Evolutionary conservation across 2,888 invertebrate genomes (phyloP).

Genomic region (Chaetoderma sp.): DNA sequence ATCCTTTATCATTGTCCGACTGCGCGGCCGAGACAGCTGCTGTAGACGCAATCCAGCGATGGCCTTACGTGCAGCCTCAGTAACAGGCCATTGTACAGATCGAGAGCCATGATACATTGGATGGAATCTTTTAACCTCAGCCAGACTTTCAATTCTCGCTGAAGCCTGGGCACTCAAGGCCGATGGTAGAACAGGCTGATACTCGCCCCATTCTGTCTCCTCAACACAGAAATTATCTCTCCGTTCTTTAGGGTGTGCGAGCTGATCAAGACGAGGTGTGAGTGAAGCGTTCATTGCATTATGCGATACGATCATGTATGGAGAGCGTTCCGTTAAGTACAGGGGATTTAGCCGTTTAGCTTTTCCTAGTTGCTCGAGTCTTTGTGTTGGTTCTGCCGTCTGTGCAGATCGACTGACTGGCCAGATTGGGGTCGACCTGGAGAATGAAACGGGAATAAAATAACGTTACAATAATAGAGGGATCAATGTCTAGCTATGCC

Average conservation of each 20-base stretch:
- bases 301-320: slow-evolving; percentile 43
- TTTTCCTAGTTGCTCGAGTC: slow-evolving; percentile 44
- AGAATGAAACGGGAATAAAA: slow-evolving; percentile 16
- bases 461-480: too few species aligned
- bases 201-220: slow-evolving; percentile 42
- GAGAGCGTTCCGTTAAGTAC: slow-evolving; percentile 47
- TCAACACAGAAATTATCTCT: slow-evolving; percentile 42
- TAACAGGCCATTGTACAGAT: slow-evolving; percentile 53
- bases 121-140: slow-evolving; percentile 49
- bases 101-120: slow-evolving; percentile 46
- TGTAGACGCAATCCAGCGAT: slow-evolving; percentile 55
- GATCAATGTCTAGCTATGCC: too few species aligned
- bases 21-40: slow-evolving; percentile 59
- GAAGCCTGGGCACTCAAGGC: slow-evolving; percentile 46
- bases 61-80: slow-evolving; percentile 51
- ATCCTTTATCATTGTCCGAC: slow-evolving; percentile 58
- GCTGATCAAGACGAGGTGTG: slow-evolving; percentile 44
- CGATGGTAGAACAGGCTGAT: slow-evolving; percentile 36
- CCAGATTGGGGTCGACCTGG: slow-evolving; percentile 56
- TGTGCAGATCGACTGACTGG: slow-evolving; percentile 46
- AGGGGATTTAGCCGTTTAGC: slow-evolving; percentile 39
- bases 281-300: slow-evolving; percentile 41
- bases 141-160: slow-evolving; percentile 49
- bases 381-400: slow-evolving; percentile 42
- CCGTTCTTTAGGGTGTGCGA: slow-evolving; percentile 48